A percentile compares a stretch with the other conserved stretches of the same genome.
Conservation (phyloP, 1,140 invertebrate species). For the Phthorimaea operculella region DNA sequence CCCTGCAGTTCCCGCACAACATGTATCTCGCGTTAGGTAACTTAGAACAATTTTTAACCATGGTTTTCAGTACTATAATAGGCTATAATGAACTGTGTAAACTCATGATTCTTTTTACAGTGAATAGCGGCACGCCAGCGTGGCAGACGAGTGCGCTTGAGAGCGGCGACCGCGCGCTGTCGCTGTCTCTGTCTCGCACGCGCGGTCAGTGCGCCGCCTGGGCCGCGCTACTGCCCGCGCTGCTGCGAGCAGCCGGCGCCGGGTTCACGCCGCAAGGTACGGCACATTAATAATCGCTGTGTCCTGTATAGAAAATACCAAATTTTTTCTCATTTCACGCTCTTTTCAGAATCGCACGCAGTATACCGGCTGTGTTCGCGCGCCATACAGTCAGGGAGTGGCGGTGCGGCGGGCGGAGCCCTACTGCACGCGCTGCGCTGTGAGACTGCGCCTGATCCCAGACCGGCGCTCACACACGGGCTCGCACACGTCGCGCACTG, state of each 20-base stretch:
- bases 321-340: too few species aligned
- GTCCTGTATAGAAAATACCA: too few species aligned
- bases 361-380: too few species aligned
- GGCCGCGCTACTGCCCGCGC: slow-evolving; percentile 26
- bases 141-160: background rate
- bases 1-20: background rate
- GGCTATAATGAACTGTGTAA: too few species aligned
- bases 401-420: slow-evolving; percentile 7
- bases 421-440: slow-evolving; percentile 12
- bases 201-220: slow-evolving; percentile 2
- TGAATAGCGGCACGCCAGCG: slow-evolving; percentile 7
- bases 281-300: too few species aligned
- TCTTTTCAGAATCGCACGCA: too few species aligned
- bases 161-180: slow-evolving; percentile 6
- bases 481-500: slow-evolving; percentile 12
- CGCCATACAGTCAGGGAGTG: background rate
- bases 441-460: background rate
- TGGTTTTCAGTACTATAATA: too few species aligned
- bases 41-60: too few species aligned
- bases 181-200: background rate
- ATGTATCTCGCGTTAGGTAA: background rate
- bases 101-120: background rate
- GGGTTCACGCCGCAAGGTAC: slow-evolving; percentile 9
- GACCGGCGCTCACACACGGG: slow-evolving; percentile 9
- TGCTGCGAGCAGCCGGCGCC: slow-evolving; percentile 13